A percentile compares a stretch with the other conserved stretches of the same genome.
phyloP scores from a whole-genome alignment of 2,797 vertebrate species.

The Siniperca undulata region DNA sequence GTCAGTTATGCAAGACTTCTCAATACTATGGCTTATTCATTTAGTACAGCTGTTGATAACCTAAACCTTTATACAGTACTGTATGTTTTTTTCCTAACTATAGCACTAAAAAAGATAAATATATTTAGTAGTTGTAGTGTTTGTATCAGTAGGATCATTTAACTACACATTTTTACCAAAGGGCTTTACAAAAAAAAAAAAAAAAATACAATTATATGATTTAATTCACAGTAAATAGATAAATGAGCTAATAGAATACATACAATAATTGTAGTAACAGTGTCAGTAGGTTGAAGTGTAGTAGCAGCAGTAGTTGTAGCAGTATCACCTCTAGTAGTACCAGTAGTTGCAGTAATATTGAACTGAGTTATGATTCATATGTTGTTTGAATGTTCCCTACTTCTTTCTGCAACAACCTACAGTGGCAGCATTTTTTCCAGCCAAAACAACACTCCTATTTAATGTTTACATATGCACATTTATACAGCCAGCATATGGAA shows the following conservation, averaged over 20 bases:
- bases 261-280: background rate
- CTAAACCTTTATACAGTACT: background rate
- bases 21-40: background rate
- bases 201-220: background rate
- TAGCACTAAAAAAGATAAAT: background rate
- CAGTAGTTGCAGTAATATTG: background rate
- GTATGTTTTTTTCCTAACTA: background rate
- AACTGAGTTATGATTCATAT: background rate
- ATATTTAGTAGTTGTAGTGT: background rate
- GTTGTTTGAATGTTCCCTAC: background rate
- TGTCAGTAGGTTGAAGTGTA: background rate
- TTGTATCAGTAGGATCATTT: background rate
- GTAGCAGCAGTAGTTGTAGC: background rate
- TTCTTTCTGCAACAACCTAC: background rate
- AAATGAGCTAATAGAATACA: background rate
- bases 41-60: background rate
- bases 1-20: background rate
- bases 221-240: background rate
- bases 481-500: background rate
- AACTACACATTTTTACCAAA: background rate
- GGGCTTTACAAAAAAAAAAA: background rate
- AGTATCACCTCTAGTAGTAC: background rate
- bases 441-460: background rate
- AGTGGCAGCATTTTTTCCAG: background rate
- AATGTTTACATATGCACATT: conserved; percentile 3